These are phyloP conservation scores for Dolichallabes microphthalmus DNA, from an alignment of 2,113 vertebrate genomes.

Conservation along the genomic window DNA sequence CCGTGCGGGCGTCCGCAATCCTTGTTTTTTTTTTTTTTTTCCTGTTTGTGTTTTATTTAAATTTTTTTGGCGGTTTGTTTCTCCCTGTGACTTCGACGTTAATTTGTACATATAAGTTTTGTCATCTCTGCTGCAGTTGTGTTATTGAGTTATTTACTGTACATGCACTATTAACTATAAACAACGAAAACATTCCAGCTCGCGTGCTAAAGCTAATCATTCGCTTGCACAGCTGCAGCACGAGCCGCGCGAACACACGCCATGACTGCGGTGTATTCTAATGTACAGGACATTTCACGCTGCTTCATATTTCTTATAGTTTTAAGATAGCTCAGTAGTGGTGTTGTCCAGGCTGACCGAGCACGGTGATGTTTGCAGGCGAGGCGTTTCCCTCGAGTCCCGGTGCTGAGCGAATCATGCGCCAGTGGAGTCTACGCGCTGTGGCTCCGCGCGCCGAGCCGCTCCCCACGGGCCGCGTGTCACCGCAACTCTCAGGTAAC, in stretches of 20 bases:
- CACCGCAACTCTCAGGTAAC: constrained; percentile 71
- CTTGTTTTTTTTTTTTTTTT: no score
- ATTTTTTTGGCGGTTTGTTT: neutral
- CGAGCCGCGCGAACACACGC: neutral
- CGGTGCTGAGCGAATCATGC: constrained; percentile 72
- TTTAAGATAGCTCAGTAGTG: neutral
- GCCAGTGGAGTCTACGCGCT: constrained; percentile 77
- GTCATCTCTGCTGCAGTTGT: neutral
- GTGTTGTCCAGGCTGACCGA: neutral
- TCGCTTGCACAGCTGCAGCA: constrained; percentile 35
- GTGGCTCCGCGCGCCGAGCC: constrained; percentile 75
- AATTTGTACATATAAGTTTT: neutral
- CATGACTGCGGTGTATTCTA: neutral
- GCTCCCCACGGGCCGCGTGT: constrained; percentile 70
- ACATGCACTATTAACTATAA: neutral
- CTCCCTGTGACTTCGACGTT: neutral
- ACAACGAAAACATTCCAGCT: constrained; percentile 9
- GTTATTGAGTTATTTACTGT: neutral
- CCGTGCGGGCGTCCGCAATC: constrained; percentile 16
- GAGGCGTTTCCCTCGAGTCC: constrained; percentile 54
- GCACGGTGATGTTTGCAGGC: constrained; percentile 41
- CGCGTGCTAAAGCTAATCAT: constrained; percentile 45
- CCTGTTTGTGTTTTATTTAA: no score
- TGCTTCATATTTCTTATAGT: no score
- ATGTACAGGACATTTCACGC: neutral